Base-by-base conservation (phyloP, 2,797 vertebrate species). In the Melanotaenia parkinsoni region DNA sequence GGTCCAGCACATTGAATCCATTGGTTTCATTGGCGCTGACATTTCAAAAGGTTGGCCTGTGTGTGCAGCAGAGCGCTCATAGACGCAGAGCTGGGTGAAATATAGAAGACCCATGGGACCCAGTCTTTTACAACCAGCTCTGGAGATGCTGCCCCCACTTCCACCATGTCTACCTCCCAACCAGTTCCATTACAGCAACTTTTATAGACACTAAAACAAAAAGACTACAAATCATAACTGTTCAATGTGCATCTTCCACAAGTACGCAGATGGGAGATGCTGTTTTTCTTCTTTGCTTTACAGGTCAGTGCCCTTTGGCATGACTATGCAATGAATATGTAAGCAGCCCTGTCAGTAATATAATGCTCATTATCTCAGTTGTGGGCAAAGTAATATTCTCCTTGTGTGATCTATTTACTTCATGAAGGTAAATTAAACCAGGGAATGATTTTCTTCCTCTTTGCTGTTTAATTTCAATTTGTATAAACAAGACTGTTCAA, bases 21-120 rank as follows among this genome's bases (percentile, higher is more conserved):
- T 87, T 51, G 76, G 88, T 90, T 95, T 94, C 93, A 94, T 93
- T 79, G 64, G 64, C 54, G 59, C 84, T 94, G 93, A 94, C 94
- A 94, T 95, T 95, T 95, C 80, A 78, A 95, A 94, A 94, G 93
- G 92, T 94, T 92, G 90, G 85, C 82, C 85, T 76, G 87, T 83
- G 84, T 86, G 84, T 63, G 79, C 33, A 13, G 72, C 74, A 38
- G 80, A 63, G 71, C 47, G 70, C 76, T 78, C 78, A 78, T 82
- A 70, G 80, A 88, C 79, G 81, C 81, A 76, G 89, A 81, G 83
- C 89, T 70, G 84, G 87, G 80, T 92, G 92, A 91, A 91, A 88
- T 88, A 91, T 86, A 81, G 78, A 79, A 82, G 74, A 74, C 87
- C 80, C 80, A 20, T 18, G 88, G 86, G 89, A 88, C 63, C 53